Evolutionary conservation across 2,113 vertebrate genomes (phyloP).

Genomic region (Erythrocercus mccallii): DNA sequence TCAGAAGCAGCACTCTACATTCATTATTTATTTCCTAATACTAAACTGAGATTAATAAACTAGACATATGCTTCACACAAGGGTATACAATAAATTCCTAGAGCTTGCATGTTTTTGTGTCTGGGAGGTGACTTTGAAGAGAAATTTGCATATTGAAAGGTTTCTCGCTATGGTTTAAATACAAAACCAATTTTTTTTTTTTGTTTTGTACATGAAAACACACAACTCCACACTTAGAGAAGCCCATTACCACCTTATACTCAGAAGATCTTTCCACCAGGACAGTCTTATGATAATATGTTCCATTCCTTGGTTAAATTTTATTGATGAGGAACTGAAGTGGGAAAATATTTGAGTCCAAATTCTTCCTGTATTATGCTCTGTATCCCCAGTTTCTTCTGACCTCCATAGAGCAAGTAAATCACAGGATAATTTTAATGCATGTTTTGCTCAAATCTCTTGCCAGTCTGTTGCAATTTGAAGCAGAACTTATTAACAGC

Average conservation of each 20-base stretch:
- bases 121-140: not conserved
- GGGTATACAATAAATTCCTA: not conserved
- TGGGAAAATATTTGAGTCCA: not conserved
- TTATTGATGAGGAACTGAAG: not conserved
- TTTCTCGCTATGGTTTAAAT: not conserved
- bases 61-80: not conserved
- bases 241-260: not conserved
- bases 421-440: not conserved
- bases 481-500: not conserved
- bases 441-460: not conserved
- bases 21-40: not conserved
- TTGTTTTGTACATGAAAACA: not conserved
- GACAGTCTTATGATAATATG: not conserved
- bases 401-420: not conserved
- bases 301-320: not conserved
- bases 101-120: not conserved
- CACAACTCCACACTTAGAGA: not conserved
- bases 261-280: not conserved
- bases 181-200: not conserved
- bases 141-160: not conserved
- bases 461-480: not conserved
- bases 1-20: not conserved
- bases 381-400: not conserved
- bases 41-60: not conserved
- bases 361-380: not conserved